phyloP scores from a whole-genome alignment of 2,113 vertebrate genomes.

The Tachycineta bicolor region DNA sequence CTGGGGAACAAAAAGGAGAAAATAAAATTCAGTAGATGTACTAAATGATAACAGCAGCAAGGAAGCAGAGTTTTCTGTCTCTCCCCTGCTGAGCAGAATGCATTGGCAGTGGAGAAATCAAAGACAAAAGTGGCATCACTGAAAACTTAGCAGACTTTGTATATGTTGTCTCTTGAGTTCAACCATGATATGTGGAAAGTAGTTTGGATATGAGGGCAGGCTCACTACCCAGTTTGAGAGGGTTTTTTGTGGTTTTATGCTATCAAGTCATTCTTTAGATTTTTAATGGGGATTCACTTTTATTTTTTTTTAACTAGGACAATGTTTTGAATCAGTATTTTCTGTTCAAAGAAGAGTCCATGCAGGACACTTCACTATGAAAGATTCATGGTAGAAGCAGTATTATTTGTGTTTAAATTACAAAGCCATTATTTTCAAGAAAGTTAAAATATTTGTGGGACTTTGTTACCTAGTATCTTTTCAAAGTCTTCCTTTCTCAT shows the following conservation, averaged over 20 bases:
- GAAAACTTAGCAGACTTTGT: neutral
- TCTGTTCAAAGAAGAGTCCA: neutral
- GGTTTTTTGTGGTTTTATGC: neutral
- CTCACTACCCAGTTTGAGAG: neutral
- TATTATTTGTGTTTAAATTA: neutral
- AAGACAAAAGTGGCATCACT: neutral
- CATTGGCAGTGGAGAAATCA: neutral
- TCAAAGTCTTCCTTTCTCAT: neutral
- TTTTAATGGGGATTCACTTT: neutral
- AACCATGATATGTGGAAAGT: neutral
- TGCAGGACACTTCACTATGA: neutral
- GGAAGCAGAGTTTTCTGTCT: neutral
- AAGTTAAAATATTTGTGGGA: neutral
- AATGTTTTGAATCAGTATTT: neutral
- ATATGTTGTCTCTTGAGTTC: neutral
- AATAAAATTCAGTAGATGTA: neutral
- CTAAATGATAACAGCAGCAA: neutral
- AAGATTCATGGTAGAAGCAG: neutral
- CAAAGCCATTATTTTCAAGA: neutral
- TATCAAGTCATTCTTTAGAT: neutral
- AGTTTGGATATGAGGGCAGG: neutral
- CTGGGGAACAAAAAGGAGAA: neutral
- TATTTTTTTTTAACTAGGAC: neutral
- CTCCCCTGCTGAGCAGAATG: neutral
- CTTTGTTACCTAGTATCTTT: neutral